These are phyloP conservation scores for Drosophila formosana DNA, from an alignment of 2,888 invertebrate genomes.

Conservation along the genomic window DNA sequence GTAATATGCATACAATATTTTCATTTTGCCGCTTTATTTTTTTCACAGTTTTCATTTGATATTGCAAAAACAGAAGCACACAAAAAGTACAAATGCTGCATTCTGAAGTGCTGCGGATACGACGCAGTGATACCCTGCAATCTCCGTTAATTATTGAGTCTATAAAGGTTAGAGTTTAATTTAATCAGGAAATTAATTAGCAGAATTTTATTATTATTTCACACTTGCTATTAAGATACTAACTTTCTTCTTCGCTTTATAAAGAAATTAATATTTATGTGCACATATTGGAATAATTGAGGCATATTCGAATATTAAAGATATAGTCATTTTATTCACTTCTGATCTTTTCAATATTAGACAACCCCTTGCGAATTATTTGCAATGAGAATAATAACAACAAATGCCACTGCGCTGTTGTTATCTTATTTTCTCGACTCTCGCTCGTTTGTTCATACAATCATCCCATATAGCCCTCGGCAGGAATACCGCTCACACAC, in stretches of 20 bases:
- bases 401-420: slow-evolving; percentile 26
- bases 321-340: neutral
- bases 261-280: no score
- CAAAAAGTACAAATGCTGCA: neutral
- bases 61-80: slow-evolving; percentile 59
- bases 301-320: neutral
- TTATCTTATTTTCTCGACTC: slow-evolving; percentile 50
- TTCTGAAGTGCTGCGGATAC: neutral
- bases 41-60: slow-evolving; percentile 76
- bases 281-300: no score
- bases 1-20: slow-evolving; percentile 77
- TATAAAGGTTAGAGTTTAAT: no score
- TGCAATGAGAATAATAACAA: slow-evolving; percentile 4
- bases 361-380: neutral
- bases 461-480: slow-evolving; percentile 53
- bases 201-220: no score
- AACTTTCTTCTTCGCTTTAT: no score
- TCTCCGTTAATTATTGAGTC: no score
- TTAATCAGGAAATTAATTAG: no score
- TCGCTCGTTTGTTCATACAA: slow-evolving; percentile 39
- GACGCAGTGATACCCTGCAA: neutral
- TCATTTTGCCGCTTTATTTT: slow-evolving; percentile 66
- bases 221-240: no score
- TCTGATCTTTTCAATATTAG: neutral
- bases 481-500: slow-evolving; percentile 29